phyloP scores from a whole-genome alignment of 2,888 invertebrate genomes.

The Trichogramma evanescens region DNA sequence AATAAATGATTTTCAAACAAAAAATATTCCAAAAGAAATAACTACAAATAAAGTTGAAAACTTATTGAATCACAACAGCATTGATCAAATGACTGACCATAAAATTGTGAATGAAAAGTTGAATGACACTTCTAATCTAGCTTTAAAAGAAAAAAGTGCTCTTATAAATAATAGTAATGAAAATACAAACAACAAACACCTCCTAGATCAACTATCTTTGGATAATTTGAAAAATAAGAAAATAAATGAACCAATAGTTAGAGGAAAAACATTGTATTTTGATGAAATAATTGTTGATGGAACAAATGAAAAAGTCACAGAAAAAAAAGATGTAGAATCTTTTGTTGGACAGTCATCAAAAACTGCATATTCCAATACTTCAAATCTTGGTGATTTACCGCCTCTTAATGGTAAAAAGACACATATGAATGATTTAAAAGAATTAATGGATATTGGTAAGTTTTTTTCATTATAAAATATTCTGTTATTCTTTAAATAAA shows the following conservation, averaged over 20 bases:
- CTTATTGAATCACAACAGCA: too few species aligned
- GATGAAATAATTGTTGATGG: conserved; percentile 44
- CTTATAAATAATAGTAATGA: too few species aligned
- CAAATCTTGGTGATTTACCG: conserved; percentile 42
- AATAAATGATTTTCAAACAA: too few species aligned
- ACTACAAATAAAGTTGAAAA: too few species aligned
- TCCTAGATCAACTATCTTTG: neutral
- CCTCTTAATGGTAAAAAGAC: conserved; percentile 43
- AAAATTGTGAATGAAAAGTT: too few species aligned
- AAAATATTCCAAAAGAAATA: too few species aligned
- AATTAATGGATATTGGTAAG: conserved; percentile 42
- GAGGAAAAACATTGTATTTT: conserved; percentile 40
- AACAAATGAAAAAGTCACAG: conserved; percentile 37
- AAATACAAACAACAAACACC: too few species aligned
- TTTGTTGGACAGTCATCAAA: conserved; percentile 37
- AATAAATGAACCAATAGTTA: conserved; percentile 31
- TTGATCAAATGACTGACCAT: too few species aligned
- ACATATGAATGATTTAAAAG: conserved; percentile 42
- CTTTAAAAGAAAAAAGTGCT: too few species aligned
- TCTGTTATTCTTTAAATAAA: neutral
- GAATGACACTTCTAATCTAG: too few species aligned
- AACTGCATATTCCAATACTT: conserved; percentile 35
- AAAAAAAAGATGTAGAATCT: conserved; percentile 22
- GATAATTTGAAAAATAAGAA: conserved; percentile 41
- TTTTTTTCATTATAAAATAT: neutral